Evolutionary conservation across 2,113 vertebrate species (phyloP), one percentile per base, ranked within the genome.

Genomic region (Ceuthmochares aereus): DNA sequence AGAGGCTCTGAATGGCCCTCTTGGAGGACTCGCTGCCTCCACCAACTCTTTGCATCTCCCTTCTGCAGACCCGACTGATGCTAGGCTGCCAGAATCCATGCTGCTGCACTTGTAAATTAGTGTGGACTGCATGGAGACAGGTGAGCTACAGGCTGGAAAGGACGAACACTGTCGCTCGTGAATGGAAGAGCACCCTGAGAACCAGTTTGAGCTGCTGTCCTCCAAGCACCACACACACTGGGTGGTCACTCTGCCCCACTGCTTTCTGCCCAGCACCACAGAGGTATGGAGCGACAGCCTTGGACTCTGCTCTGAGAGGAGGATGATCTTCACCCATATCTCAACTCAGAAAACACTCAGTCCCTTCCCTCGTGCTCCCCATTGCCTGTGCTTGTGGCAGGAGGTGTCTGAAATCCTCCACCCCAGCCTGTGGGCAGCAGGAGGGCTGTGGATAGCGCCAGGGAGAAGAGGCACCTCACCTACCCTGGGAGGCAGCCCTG

Each of bases 111-210:
- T 13, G 30, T 73, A 54, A 17, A 22, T 37, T 25, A 30, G 2
- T 1, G 1, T 1, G 40, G 76, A 8, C 4, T n/a, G 62, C 16
- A 3, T 0, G 7, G 36, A 56, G 16, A 3, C 16, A 19, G 49
- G 14, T 0, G 20, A 78, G 66, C 37, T n/a, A 37, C 16, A 13
- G 63, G 49, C 43, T 17, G n/a, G 12, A 15, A 37, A 34, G 7
- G 58, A 54, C 2, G 59, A 14, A 2, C 11, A 17, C 56, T 5
- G 0, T 8, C 69, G 21, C 15, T 1, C 15, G 6, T 0, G 1
- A 40, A 13, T 32, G 75, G 67, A n/a, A 80, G n/a, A 80, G 9
- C 37, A 54, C n/a, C 27, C 54, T 0, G 0, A 11, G 59, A 18
- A 3, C 12, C 9, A 3, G 66, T 10, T 10, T 1, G 17, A 34